phyloP scores from a whole-genome alignment of 1,140 invertebrate genomes.

The Drosophila orena region DNA sequence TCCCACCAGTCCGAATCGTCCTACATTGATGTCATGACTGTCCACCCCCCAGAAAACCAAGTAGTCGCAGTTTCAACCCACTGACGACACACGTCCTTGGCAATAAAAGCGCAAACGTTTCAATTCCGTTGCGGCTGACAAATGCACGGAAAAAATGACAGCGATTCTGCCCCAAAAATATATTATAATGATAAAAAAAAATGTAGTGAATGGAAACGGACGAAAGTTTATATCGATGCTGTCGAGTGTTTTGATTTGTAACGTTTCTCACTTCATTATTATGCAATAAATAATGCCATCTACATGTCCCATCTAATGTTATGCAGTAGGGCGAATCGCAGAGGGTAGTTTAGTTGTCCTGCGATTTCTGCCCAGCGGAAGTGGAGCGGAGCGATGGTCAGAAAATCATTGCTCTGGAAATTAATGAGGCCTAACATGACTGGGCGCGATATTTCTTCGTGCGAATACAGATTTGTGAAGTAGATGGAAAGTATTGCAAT shows the following conservation, averaged over 20 bases:
- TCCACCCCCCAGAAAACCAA: conserved; percentile 12
- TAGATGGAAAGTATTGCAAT: neutral
- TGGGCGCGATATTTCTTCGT: conserved; percentile 31
- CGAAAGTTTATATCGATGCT: conserved; percentile 72
- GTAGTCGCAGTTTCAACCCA: conserved; percentile 13
- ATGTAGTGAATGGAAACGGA: conserved; percentile 24
- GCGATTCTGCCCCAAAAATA: conserved; percentile 68
- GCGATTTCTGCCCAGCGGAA: conserved; percentile 39
- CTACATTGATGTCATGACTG: neutral
- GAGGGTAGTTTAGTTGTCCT: conserved; percentile 33
- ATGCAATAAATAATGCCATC: conserved; percentile 83
- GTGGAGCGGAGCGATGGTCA: conserved; percentile 65
- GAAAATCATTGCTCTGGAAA: conserved; percentile 42
- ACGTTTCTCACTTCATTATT: conserved; percentile 85
- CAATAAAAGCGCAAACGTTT: conserved; percentile 82
- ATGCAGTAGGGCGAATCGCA: conserved; percentile 17
- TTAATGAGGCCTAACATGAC: conserved; percentile 73
- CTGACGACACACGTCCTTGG: conserved; percentile 64
- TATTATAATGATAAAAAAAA: conserved; percentile 78
- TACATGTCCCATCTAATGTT: conserved; percentile 50
- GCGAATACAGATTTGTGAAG: neutral
- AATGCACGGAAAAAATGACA: conserved; percentile 74
- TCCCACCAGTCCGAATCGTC: conserved; percentile 56
- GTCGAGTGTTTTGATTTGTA: conserved; percentile 85
- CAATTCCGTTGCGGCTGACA: conserved; percentile 84